Percentiles rank a stretch among this genome's conserved stretches.
Conservation (phyloP, 2,113 vertebrate genomes). For the Paradisaea rubra region DNA sequence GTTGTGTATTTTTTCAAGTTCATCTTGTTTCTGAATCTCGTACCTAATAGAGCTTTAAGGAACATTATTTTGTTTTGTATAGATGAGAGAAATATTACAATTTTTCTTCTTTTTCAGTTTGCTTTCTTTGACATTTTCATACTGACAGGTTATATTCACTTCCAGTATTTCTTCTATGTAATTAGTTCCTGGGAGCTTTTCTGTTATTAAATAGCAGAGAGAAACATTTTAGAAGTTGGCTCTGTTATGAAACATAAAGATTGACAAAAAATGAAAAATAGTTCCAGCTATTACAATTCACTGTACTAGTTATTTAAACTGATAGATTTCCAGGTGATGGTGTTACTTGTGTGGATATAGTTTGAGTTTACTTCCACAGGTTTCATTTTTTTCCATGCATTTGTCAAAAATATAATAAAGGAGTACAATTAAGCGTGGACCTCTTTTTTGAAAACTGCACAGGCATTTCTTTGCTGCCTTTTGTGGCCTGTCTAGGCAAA, state of each 20-base stretch:
- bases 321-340: background rate
- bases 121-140: background rate
- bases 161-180: background rate
- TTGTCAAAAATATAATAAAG: background rate
- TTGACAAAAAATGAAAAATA: background rate
- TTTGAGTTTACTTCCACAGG: background rate
- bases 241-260: background rate
- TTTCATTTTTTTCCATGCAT: background rate
- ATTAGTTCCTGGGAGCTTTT: background rate
- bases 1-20: background rate
- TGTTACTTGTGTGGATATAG: background rate
- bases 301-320: background rate
- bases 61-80: background rate
- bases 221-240: background rate
- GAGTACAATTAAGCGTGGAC: background rate
- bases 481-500: background rate
- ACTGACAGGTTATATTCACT: background rate
- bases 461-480: background rate
- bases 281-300: background rate
- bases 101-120: background rate
- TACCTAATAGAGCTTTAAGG: background rate
- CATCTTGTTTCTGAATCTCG: background rate
- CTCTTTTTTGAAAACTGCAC: background rate
- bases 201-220: background rate
- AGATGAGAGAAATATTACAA: background rate